These are phyloP conservation scores for Drosophila mercatorum DNA, from an alignment of 2,888 invertebrate genomes.

Conservation along the genomic window DNA sequence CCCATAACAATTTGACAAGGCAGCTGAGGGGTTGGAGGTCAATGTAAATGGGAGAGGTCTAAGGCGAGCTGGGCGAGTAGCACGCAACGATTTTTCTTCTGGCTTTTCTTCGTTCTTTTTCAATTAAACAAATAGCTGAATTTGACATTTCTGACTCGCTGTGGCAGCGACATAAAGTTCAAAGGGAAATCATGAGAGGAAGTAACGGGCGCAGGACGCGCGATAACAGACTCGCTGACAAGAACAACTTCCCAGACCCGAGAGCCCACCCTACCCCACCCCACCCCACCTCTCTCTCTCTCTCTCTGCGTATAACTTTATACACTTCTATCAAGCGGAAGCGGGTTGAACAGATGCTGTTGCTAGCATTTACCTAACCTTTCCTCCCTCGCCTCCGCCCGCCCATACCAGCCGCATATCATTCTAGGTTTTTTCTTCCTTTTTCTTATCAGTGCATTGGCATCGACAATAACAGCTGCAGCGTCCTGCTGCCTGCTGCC, in stretches of 20 bases:
- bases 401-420: background rate
- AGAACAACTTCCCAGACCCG: constrained; percentile 17
- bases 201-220: constrained; percentile 52
- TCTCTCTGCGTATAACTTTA: background rate
- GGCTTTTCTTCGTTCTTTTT: constrained; percentile 30
- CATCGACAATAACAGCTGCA: constrained; percentile 98
- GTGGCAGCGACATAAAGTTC: constrained; percentile 53
- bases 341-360: constrained; percentile 9
- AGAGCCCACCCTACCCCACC: too few relatives aligned
- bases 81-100: constrained; percentile 20
- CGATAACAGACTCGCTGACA: constrained; percentile 45
- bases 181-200: constrained; percentile 66
- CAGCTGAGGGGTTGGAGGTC: background rate
- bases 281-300: background rate
- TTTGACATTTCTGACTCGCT: constrained; percentile 67
- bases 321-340: constrained; percentile 3
- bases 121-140: constrained; percentile 79
- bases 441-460: constrained; percentile 93
- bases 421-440: constrained; percentile 15
- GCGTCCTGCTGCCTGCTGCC: constrained; percentile 85
- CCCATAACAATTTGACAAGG: constrained; percentile 66
- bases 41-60: background rate
- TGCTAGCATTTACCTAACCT: background rate
- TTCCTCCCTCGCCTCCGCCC: background rate
- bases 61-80: background rate